phyloP scores from a whole-genome alignment of 2,797 vertebrate genomes.

The Smutsia temminckii region DNA sequence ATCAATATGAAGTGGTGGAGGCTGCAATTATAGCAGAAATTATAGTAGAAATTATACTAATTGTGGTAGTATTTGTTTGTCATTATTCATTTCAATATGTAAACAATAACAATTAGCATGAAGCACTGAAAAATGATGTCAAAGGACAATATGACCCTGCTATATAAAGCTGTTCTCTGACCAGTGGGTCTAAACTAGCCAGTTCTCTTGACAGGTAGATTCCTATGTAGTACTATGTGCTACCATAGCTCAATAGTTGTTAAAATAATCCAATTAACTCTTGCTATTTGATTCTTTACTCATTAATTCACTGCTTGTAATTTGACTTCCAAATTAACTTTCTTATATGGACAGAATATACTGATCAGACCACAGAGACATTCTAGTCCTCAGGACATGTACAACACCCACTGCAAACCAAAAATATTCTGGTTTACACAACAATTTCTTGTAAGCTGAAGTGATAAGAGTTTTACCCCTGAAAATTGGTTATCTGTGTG shows the following conservation, averaged over 20 bases:
- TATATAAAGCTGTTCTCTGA: not conserved
- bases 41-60: not conserved
- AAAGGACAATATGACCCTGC: not conserved
- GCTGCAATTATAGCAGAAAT: not conserved
- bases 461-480: not conserved
- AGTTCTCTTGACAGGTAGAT: not conserved
- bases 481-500: not conserved
- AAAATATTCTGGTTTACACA: not conserved
- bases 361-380: not conserved
- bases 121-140: not conserved
- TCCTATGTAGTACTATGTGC: not conserved
- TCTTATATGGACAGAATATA: not conserved
- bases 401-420: not conserved
- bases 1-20: not conserved
- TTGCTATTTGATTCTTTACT: not conserved
- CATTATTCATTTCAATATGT: not conserved
- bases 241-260: not conserved
- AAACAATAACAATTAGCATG: not conserved
- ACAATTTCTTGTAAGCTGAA: not conserved
- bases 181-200: not conserved
- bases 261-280: not conserved
- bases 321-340: not conserved
- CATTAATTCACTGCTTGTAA: not conserved
- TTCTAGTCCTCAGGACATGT: not conserved
- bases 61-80: not conserved